Conservation (phyloP, 1,140 invertebrate genomes). For the Heliconius nattereri region DNA sequence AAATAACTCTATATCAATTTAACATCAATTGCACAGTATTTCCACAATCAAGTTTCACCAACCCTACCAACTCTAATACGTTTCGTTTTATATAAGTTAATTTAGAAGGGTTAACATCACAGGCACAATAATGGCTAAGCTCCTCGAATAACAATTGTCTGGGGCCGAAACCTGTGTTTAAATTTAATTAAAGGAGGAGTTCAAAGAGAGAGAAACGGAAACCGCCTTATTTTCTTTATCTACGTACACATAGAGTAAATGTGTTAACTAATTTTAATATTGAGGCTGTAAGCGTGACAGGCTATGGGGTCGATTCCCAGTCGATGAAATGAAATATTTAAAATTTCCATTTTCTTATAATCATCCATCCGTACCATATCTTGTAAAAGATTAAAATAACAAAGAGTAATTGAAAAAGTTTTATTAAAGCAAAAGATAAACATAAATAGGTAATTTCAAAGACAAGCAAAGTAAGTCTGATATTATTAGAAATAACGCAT, state of each 20-base stretch:
- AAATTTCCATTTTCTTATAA: no score
- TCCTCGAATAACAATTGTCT: constrained; percentile 48
- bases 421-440: no score
- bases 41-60: neutral
- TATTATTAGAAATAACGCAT: no score
- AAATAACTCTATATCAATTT: neutral
- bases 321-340: no score
- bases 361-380: no score
- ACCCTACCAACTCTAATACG: constrained; percentile 38
- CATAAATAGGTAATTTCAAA: no score
- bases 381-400: no score
- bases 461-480: no score
- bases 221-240: constrained; percentile 45
- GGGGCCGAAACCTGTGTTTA: constrained; percentile 46
- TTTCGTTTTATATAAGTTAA: constrained; percentile 43
- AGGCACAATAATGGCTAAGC: constrained; percentile 41
- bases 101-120: constrained; percentile 46
- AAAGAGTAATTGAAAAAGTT: no score
- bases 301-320: no score
- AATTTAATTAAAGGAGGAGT: constrained; percentile 51
- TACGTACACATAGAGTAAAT: neutral
- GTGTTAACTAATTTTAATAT: neutral
- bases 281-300: no score
- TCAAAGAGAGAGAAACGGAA: constrained; percentile 44
- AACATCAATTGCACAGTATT: neutral